These are phyloP conservation scores for Oreohelix idahoensis DNA, from an alignment of 1,140 invertebrate genomes.

Conservation along the genomic window DNA sequence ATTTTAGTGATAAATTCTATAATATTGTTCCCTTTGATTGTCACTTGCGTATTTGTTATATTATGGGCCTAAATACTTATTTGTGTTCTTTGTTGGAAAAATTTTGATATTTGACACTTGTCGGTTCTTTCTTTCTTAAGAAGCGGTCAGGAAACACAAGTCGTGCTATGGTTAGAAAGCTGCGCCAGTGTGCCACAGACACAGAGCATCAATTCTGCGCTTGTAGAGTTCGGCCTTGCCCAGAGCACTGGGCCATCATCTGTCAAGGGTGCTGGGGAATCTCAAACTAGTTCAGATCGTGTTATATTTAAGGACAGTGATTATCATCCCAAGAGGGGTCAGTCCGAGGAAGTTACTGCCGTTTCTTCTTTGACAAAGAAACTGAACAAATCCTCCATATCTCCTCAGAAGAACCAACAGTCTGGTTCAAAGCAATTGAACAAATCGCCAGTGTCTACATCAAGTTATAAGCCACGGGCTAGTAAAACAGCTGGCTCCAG, in stretches of 20 bases:
- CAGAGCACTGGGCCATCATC: conserved; percentile 20
- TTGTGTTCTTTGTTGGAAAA: no score
- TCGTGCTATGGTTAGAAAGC: conserved; percentile 32
- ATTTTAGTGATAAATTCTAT: no score
- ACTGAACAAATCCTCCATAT: background rate
- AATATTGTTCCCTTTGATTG: no score
- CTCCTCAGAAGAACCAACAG: background rate
- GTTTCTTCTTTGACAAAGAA: background rate
- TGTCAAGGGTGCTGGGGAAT: background rate
- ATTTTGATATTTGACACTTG: no score
- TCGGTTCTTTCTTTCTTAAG: background rate
- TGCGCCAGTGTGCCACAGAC: no score
- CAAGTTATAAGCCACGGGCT: background rate
- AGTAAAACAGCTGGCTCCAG: background rate
- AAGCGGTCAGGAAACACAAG: background rate
- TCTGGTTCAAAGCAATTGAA: background rate
- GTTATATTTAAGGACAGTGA: background rate
- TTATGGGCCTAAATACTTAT: no score
- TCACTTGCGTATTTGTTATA: no score
- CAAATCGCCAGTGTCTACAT: background rate
- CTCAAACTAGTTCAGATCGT: background rate
- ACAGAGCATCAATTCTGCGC: conserved; percentile 8
- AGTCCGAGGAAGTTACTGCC: background rate
- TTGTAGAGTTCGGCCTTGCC: conserved; percentile 20
- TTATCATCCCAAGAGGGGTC: background rate